These are phyloP conservation scores for Semicossyphus pulcher DNA, from an alignment of 2,113 vertebrate species.

Conservation along the genomic window DNA sequence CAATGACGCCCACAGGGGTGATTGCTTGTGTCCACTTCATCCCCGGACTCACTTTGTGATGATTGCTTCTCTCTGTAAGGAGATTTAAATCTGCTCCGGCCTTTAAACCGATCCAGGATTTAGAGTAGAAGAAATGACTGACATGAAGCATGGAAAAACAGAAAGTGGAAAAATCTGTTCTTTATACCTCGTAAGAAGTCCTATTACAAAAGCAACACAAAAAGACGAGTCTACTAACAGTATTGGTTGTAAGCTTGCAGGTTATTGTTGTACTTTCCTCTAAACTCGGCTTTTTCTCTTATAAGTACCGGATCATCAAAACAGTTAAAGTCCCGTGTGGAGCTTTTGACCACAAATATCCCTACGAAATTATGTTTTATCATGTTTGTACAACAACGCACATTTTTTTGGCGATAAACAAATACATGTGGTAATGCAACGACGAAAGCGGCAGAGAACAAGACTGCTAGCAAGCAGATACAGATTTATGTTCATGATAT, in stretches of 20 bases:
- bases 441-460: no score
- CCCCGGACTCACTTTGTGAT: constrained; percentile 60
- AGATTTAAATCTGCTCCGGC: constrained; percentile 82
- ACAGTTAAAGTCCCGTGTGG: not conserved
- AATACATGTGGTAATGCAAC: no score
- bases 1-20: constrained; percentile 40
- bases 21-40: constrained; percentile 62
- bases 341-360: not conserved
- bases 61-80: constrained; percentile 84
- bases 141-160: constrained; percentile 65
- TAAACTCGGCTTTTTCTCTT: constrained; percentile 1
- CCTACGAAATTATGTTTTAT: not conserved
- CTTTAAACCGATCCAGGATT: constrained; percentile 85
- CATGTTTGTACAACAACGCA: no score
- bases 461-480: no score
- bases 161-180: constrained; percentile 19
- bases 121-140: constrained; percentile 74
- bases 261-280: not conserved
- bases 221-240: not conserved
- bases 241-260: not conserved
- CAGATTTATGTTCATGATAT: no score
- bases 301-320: constrained; percentile 5
- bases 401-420: no score
- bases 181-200: no score
- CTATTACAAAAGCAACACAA: not conserved